Evolutionary conservation across 2,888 invertebrate genomes (phyloP), one percentile per base, ranked within the genome.

Genomic region (Prionchulus punctatus): DNA sequence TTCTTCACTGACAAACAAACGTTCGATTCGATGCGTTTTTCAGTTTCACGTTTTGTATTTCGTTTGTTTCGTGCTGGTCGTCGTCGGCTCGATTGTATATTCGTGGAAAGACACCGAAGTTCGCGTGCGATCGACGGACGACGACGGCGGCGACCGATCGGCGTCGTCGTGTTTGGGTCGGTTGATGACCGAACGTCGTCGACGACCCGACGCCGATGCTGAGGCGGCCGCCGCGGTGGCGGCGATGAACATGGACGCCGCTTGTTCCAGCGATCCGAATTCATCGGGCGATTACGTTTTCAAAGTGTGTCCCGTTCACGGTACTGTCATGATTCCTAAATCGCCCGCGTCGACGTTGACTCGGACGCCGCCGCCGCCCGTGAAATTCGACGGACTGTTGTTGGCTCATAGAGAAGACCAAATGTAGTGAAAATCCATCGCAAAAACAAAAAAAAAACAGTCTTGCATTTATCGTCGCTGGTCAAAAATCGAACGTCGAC

Each of bases 1-100:
- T n/a, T n/a, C n/a, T n/a, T n/a, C n/a, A n/a, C n/a, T n/a, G n/a
- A n/a, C n/a, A n/a, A n/a, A n/a, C n/a, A n/a, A n/a, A n/a, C n/a
- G 36, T 36, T 18, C 12, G 18, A 36, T 7, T 36, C 36, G 12
- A 50, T 57, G 63, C 60, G 43, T 61, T 59, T 77, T 78, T 60
- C 77, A 87, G 86, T 86, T 86, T 73, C 85, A 86, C 72, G 80
- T 80, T 27, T 76, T 87, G 57, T 86, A 87, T 73, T 83, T 86
- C 73, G 73, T 85, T 59, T 84, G 86, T 18, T 86, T 84, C 71
- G 72, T 80, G 53, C 74, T 86, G 64, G 83, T 86, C 49, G 80
- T 85, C 76, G 77, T 79, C 43, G 87, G 87, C 21, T 63, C 66
- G 23, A 54, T 69, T 15, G 58, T 68, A 27, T 68, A 65, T 58